Percentiles rank a stretch among this genome's conserved stretches.
phyloP scores from a whole-genome alignment of 2,797 vertebrate genomes.

The Gallinago stenura region DNA sequence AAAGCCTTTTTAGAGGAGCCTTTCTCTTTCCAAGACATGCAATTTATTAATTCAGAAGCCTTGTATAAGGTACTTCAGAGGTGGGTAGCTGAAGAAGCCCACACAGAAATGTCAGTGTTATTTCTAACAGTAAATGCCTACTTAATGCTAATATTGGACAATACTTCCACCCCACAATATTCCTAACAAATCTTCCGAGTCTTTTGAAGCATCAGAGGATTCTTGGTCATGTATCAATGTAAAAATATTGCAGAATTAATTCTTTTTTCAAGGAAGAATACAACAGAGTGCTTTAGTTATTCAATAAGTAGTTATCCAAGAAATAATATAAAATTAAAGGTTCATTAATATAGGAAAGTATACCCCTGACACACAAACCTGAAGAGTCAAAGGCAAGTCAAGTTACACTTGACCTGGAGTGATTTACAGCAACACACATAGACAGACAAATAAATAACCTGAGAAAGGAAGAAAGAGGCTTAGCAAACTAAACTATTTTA shows the following conservation, averaged over 20 bases:
- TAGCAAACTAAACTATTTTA: background rate
- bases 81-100: background rate
- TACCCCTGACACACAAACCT: background rate
- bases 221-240: fast-evolving
- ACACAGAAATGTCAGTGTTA: background rate
- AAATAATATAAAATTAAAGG: background rate
- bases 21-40: background rate
- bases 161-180: background rate
- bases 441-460: background rate
- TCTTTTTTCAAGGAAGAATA: background rate
- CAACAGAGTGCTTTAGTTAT: background rate
- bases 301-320: background rate
- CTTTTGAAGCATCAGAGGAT: background rate
- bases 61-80: background rate
- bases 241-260: background rate
- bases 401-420: background rate
- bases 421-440: background rate
- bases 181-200: background rate
- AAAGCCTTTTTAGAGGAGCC: background rate
- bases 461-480: background rate
- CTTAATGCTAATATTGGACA: background rate
- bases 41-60: too few relatives aligned
- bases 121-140: background rate
- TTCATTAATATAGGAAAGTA: background rate
- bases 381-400: background rate